Base-by-base conservation (phyloP, 2,797 vertebrate species). In the Chlorospingus semifuscus region DNA sequence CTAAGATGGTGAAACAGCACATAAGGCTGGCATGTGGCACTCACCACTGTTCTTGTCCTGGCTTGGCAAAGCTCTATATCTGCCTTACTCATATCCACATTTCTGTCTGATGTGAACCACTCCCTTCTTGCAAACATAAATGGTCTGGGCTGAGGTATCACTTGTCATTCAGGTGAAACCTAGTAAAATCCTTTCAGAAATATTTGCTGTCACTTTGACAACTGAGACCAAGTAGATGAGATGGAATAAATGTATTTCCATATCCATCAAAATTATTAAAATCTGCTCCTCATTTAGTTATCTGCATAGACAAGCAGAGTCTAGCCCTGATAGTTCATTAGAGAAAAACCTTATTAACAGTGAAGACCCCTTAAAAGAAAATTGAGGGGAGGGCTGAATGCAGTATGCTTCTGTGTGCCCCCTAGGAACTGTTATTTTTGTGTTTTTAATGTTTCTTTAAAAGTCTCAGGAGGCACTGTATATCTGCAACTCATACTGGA, bases 321-420 rank as follows among this genome's bases (percentile, higher is more conserved):
- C 24, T 47, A 57, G 5, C 27, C 37, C 22, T 80, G 8, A 23
- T 16, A 63, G 13, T 11, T 79, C 7, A 26, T 44, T 78, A 75
- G 7, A 78, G 15, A 36, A 22, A 70, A 77, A 50, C 53, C 11
- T 56, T 30, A 47, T 1, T 11, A 21, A 29, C 20, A 69, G 39
- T 2, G 6, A 66, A 66, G 32, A 52, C 6, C 11, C 11, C 24
- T 89, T 41, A 30, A 49, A 69, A 14, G 15, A 77, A 89, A 93
- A 70, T 29, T 0, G 0, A 11, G 19, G 21, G 0, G 1, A 66
- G 6, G 2, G 11, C 21, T 91, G 30, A 61, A 82, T 70, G 12
- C 10, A 50, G 16, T 20, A 18, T 41, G 3, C 61, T 85, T 61
- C 36, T 9, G 0, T 32, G 11, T 66, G 37, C n/a, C 11, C 6